Base-by-base conservation (phyloP, 2,797 vertebrate species). In the Cyclura pinguis region DNA sequence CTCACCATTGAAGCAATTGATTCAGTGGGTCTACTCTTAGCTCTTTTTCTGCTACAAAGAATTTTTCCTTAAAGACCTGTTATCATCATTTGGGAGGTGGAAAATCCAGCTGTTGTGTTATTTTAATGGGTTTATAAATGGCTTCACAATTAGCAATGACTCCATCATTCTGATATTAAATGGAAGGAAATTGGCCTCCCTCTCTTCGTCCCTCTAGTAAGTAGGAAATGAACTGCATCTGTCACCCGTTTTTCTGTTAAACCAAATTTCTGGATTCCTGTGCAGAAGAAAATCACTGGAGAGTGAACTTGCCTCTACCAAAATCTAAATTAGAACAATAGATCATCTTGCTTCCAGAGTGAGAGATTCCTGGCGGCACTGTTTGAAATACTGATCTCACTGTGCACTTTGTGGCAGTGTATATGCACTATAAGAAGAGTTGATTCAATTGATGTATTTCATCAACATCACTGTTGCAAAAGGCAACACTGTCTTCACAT, bases 71-170 rank as follows among this genome's bases (percentile, higher is more conserved):
- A 59, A 52, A 88, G 84, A 78, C 89, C 84, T 92, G 57, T 59
- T 59, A 0, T 52, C 84, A 38, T 77, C 88, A 90, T 84, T 91
- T 78, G 72, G 57, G 47, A 85, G 91, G 9, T 57, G 84, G 89
- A 74, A 91, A 92, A 94, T 76, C 0, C 0, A 84, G 52, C 62
- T 87, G 88, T 64, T 95, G 67, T 87, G 84, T 93, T 94, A 85
- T 92, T 94, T 93, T 89, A 95, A 95, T 94, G 83, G 91, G 20
- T 92, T 94, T 94, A 94, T 92, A 92, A 93, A 95, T 95, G 59
- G 92, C 55, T 91, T 93, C 89, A 62, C 91, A 94, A 88, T 93
- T 96, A 92, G 83, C 84, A 69, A 35, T 52, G 81, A 91, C 90
- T 93, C 84, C 32, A 29, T n/a, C 81, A 10, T 85, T 93, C 91